Evolutionary conservation across 1,140 invertebrate species (phyloP), one percentile per base, ranked within the genome.

Genomic region (Sarcophaga peregrina): DNA sequence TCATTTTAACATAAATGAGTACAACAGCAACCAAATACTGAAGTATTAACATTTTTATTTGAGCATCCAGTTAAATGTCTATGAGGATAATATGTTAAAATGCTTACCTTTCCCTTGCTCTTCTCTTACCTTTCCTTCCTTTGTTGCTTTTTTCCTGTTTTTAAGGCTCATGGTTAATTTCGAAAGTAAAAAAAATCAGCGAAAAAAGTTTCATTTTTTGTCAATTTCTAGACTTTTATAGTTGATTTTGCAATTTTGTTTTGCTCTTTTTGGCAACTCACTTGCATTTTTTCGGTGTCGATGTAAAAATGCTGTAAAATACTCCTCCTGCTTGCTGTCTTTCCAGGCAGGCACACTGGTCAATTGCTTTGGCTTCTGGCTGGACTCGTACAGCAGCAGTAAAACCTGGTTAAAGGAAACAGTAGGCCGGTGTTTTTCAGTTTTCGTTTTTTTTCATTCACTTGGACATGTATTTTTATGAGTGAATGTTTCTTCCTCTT

Each of bases 361-460:
- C 75, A 52, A 78, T 78, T 78, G 75, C 75, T 78, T 78, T 78
- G 75, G 75, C 75, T 78, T 78, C 75, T 78, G 75, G 8, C 20
- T 20, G n/a, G 45, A 3, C 25, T 37, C 10, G 46, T 45, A 78
- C 62, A 68, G 17, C 5, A 68, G 62, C 25, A 37, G 15, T 52
- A 47, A 20, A 47, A 17, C 20, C 15, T 25, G 74, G 54, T 6
- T 8, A 68, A 68, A 68, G 62, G 62, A 20, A 58, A 58, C 54
- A 58, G 54, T 58, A 58, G 54, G 74, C 74, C 46, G 45, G 62
- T 25, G 58, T 68, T 68, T 68, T 15, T 68, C 25, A 4, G 4
- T 54, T 54, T 54, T 54, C 15, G 1, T 54, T 54, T 54, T 68
- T 10, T 17, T 20, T 72, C 4, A 20, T 72, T 72, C 6, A 25